phyloP scores from a whole-genome alignment of 2,113 vertebrate genomes.

The Macrotus californicus region DNA sequence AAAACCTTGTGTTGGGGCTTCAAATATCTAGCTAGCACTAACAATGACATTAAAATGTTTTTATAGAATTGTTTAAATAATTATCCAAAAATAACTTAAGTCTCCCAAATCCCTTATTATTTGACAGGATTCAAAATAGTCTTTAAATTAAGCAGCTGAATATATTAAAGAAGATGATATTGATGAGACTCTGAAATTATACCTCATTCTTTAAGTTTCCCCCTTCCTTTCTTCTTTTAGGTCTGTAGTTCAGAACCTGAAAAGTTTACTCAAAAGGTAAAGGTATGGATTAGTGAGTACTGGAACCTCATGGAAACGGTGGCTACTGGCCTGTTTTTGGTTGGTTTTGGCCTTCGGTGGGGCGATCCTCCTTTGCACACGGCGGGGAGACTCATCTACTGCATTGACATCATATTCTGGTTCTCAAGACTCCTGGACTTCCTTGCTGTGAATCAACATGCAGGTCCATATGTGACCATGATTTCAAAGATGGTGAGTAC shows the following conservation, averaged over 20 bases:
- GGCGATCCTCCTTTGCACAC: constrained; percentile 76
- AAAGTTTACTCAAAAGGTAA: constrained; percentile 92
- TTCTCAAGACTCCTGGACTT: constrained; percentile 92
- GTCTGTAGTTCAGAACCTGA: constrained; percentile 92
- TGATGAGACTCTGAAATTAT: neutral
- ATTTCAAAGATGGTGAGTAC: constrained; percentile 95
- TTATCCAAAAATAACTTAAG: neutral
- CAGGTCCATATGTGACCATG: constrained; percentile 97
- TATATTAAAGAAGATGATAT: neutral
- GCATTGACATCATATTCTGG: constrained; percentile 98
- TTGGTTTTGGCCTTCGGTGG: constrained; percentile 89
- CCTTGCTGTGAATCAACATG: constrained; percentile 94
- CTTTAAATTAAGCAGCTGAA: neutral
- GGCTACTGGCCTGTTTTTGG: constrained; percentile 90
- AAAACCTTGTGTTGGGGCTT: neutral
- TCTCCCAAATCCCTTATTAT: neutral
- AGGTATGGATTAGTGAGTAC: constrained; percentile 95
- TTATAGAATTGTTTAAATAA: neutral
- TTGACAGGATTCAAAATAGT: neutral
- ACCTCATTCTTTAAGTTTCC: neutral
- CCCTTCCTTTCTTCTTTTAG: constrained; percentile 74
- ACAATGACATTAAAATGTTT: neutral
- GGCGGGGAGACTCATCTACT: constrained; percentile 89
- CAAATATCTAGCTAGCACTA: neutral
- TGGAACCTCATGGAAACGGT: constrained; percentile 94